Conservation (phyloP, 1,140 invertebrate species). For the Cyclina sinensis region DNA sequence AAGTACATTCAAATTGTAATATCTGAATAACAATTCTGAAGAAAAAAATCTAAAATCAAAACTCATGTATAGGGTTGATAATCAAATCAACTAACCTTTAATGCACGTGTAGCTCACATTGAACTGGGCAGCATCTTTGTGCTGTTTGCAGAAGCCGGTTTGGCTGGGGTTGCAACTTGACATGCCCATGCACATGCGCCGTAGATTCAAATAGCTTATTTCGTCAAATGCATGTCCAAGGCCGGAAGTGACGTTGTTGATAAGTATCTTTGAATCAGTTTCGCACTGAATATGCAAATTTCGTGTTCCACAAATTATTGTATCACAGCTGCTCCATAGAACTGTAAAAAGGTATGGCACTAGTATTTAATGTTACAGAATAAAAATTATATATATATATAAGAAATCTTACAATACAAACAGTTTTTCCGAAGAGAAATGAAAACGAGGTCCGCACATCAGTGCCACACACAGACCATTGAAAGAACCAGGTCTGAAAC, state of each 20-base stretch:
- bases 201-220: constrained; percentile 23
- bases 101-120: constrained; percentile 51
- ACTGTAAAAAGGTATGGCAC: constrained; percentile 45
- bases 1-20: too few species aligned
- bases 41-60: too few species aligned
- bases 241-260: constrained; percentile 57
- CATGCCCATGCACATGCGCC: constrained; percentile 47
- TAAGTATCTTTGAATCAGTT: constrained; percentile 8
- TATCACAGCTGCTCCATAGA: constrained; percentile 53
- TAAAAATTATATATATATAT: too few species aligned
- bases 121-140: not conserved
- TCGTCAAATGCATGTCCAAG: not conserved
- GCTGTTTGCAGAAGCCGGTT: constrained; percentile 21
- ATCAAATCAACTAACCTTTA: constrained; percentile 1
- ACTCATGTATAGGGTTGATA: too few species aligned
- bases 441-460: too few species aligned
- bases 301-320: not conserved
- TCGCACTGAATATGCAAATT: constrained; percentile 42
- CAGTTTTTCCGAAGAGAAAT: too few species aligned
- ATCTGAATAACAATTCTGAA: too few species aligned
- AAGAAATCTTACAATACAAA: too few species aligned
- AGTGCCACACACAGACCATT: too few species aligned
- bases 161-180: constrained; percentile 24
- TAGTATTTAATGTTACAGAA: too few species aligned
- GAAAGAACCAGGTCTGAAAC: too few species aligned